A percentile compares a stretch with the other conserved stretches of the same genome.
These are phyloP conservation scores for Balaenoptera acutorostrata DNA, from an alignment of 2,113 vertebrate genomes.

Conservation along the genomic window DNA sequence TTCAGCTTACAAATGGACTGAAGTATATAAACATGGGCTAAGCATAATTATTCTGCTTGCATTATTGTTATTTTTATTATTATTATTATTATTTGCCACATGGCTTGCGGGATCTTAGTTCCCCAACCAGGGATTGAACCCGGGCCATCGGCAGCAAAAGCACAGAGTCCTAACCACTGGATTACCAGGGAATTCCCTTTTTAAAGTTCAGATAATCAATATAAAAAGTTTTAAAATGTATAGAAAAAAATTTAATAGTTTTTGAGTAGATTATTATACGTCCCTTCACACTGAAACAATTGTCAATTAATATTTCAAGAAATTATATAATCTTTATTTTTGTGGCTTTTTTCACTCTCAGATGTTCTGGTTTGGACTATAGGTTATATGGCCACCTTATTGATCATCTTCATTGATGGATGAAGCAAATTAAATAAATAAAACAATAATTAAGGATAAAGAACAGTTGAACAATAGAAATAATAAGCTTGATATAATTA, in stretches of 20 bases:
- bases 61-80: background rate
- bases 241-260: background rate
- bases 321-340: background rate
- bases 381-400: background rate
- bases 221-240: background rate
- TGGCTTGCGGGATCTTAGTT: background rate
- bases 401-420: background rate
- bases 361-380: background rate
- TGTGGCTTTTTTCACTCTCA: background rate
- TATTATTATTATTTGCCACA: background rate
- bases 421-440: background rate
- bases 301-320: background rate
- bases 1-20: background rate
- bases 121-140: background rate
- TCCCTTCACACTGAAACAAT: background rate
- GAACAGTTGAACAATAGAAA: background rate
- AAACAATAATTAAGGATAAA: background rate
- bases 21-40: background rate
- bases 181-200: background rate
- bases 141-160: background rate
- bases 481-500: background rate
- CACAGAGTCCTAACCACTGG: background rate
- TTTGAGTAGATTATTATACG: background rate
- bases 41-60: background rate
- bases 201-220: background rate